phyloP scores from a whole-genome alignment of 2,888 invertebrate genomes.

The Campoplex capitator region DNA sequence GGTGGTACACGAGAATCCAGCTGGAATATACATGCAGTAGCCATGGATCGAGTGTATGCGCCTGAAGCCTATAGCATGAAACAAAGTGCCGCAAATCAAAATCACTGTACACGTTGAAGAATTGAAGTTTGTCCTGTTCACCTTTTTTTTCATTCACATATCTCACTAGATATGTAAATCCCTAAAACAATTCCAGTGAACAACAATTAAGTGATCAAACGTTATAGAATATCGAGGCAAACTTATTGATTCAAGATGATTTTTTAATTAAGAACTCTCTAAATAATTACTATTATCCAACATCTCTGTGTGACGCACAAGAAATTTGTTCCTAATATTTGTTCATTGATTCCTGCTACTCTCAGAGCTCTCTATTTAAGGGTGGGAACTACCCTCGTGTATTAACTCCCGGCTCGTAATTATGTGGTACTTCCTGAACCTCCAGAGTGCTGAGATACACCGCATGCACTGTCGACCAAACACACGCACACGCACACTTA shows the following conservation, averaged over 20 bases:
- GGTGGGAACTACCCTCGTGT: constrained; percentile 16
- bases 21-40: constrained; percentile 1
- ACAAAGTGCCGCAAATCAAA: neutral
- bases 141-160: neutral
- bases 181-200: neutral
- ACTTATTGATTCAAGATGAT: no score
- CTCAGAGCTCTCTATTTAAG: constrained; percentile 1
- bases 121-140: neutral
- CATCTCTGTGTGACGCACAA: neutral
- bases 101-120: neutral
- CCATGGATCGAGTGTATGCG: constrained; percentile 20
- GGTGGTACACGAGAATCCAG: constrained; percentile 52
- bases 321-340: neutral
- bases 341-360: constrained; percentile 16
- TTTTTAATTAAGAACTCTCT: no score
- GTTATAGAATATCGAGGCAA: no score
- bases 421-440: constrained; percentile 59
- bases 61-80: neutral
- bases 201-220: no score
- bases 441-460: constrained; percentile 48
- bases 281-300: neutral
- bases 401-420: constrained; percentile 52
- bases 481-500: neutral
- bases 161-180: neutral
- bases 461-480: constrained; percentile 24